Conservation (phyloP, 2,888 invertebrate genomes). For the Plagodis pulveraria region DNA sequence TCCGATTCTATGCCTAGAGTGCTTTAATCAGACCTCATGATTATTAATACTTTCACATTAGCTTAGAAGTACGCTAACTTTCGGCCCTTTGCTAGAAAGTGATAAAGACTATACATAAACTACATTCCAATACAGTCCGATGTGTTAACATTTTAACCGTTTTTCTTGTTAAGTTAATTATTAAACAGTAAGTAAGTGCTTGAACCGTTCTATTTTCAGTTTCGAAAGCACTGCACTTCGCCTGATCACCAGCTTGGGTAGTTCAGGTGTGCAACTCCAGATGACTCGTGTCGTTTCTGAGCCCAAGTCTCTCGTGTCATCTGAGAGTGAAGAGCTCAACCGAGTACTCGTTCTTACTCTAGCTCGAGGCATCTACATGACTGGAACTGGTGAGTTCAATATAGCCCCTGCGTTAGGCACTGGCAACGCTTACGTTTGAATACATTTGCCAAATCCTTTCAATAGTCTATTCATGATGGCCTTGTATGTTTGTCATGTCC, state of each 20-base stretch:
- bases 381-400: conserved; percentile 87
- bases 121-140: too few species aligned
- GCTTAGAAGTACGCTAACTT: too few species aligned
- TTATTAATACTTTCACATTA: too few species aligned
- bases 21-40: too few species aligned
- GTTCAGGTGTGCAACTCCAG: conserved; percentile 97
- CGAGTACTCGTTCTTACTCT: conserved; percentile 96
- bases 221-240: conserved; percentile 95
- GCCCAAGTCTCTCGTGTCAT: conserved; percentile 95
- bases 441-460: not conserved
- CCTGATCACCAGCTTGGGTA: conserved; percentile 95
- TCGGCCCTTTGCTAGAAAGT: too few species aligned
- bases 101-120: too few species aligned
- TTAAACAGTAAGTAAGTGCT: too few species aligned
- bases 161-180: not conserved
- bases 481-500: too few species aligned
- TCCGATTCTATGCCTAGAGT: too few species aligned
- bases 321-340: conserved; percentile 98
- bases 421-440: not conserved
- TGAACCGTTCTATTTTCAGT: conserved; percentile 64
- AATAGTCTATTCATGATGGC: too few species aligned
- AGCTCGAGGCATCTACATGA: conserved; percentile 97
- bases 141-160: too few species aligned
- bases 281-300: conserved; percentile 96
- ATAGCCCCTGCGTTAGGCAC: not conserved